phyloP scores from a whole-genome alignment of 1,140 invertebrate genomes.

The Melanaphis sacchari region DNA sequence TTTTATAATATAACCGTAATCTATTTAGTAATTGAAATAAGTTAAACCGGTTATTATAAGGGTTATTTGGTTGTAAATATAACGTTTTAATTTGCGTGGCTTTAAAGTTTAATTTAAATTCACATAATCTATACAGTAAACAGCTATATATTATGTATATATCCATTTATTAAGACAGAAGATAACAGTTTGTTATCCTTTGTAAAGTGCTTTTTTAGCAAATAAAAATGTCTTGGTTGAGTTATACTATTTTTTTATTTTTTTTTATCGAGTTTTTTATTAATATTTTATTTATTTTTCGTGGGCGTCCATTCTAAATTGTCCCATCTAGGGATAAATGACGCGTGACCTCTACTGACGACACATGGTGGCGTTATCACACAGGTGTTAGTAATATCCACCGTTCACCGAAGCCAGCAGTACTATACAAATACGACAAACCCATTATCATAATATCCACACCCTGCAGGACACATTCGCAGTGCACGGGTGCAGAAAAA shows the following conservation, averaged over 20 bases:
- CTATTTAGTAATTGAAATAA: background rate
- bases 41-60: background rate
- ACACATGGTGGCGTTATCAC: constrained; percentile 30
- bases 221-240: constrained; percentile 31
- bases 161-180: constrained; percentile 17
- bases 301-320: background rate
- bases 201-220: constrained; percentile 4
- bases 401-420: background rate
- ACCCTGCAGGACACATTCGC: background rate
- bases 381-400: constrained; percentile 43
- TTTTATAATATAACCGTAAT: background rate
- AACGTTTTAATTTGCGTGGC: constrained; percentile 2
- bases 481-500: background rate
- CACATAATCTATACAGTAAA: background rate
- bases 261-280: constrained; percentile 5
- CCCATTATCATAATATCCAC: constrained; percentile 43
- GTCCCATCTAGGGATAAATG: constrained; percentile 15
- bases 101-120: background rate
- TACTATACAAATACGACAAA: background rate
- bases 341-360: background rate
- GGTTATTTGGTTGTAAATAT: background rate
- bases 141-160: background rate
- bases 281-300: constrained; percentile 16
- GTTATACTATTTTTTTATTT: constrained; percentile 23
- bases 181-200: constrained; percentile 29